These are phyloP conservation scores for Oreotrochilus melanogaster DNA, from an alignment of 2,113 vertebrate genomes.

Conservation along the genomic window DNA sequence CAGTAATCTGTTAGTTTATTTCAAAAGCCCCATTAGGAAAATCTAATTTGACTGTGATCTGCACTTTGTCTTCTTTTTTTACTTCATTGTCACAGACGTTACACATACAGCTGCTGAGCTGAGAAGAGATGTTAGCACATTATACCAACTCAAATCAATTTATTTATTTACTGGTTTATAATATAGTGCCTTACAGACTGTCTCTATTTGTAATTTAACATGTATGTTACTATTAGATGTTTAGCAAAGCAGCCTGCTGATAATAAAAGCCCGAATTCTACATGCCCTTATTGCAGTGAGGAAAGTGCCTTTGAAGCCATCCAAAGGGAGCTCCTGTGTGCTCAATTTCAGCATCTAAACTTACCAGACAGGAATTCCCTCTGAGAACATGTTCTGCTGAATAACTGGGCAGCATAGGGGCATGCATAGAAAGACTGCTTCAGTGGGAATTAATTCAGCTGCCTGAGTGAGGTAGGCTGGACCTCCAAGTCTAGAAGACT, in stretches of 20 bases:
- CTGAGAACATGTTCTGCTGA: background rate
- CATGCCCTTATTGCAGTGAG: background rate
- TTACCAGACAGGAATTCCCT: constrained; percentile 52
- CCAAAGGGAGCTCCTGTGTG: constrained; percentile 37
- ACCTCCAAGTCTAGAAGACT: background rate
- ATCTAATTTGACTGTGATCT: constrained; percentile 62
- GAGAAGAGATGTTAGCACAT: background rate
- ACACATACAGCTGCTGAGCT: background rate
- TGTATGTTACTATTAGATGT: background rate
- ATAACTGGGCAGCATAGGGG: fast-evolving
- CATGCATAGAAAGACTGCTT: background rate
- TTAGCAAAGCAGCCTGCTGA: background rate
- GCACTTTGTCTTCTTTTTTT: constrained; percentile 28
- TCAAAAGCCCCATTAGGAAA: constrained; percentile 63
- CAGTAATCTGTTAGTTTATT: constrained; percentile 65
- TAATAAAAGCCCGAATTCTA: background rate
- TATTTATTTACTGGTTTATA: background rate
- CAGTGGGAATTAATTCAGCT: background rate
- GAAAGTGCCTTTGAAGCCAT: constrained; percentile 28
- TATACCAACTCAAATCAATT: background rate
- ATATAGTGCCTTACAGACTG: background rate
- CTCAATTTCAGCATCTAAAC: constrained; percentile 41
- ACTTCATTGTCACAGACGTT: background rate
- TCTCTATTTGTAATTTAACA: background rate
- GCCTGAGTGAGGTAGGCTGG: background rate